phyloP scores from a whole-genome alignment of 1,140 invertebrate genomes.

The Dinoponera quadriceps region DNA sequence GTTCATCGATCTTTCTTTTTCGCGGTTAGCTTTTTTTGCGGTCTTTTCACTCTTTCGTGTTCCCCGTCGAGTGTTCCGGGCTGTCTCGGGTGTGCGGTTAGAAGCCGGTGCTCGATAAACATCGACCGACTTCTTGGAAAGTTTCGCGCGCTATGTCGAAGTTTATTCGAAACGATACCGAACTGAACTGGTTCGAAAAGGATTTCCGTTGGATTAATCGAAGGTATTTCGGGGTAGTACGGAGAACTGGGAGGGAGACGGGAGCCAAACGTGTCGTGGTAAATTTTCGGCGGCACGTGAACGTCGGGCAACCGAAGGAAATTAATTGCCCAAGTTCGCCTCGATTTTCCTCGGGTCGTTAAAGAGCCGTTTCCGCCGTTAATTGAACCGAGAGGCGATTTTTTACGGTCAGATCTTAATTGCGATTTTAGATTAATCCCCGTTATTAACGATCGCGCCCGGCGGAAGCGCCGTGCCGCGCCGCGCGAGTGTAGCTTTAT shows the following conservation, averaged over 20 bases:
- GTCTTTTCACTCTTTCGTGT: neutral
- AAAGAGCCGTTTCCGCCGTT: constrained; percentile 57
- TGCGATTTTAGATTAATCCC: constrained; percentile 65
- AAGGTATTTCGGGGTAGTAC: constrained; percentile 37
- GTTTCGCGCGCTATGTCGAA: constrained; percentile 44
- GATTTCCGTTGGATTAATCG: constrained; percentile 62
- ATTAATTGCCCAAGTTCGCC: constrained; percentile 69
- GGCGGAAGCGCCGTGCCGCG: constrained; percentile 30
- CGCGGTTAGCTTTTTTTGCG: neutral
- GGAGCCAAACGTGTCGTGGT: constrained; percentile 42
- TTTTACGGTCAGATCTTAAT: constrained; percentile 61
- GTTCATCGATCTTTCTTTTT: neutral
- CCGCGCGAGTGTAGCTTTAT: neutral
- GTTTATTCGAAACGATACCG: constrained; percentile 67
- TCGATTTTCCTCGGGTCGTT: constrained; percentile 58
- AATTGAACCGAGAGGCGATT: constrained; percentile 56
- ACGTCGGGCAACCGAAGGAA: constrained; percentile 54
- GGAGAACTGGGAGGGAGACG: neutral
- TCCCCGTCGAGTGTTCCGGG: neutral
- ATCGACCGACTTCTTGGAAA: constrained; percentile 31
- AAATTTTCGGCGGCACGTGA: constrained; percentile 67
- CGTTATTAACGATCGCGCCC: constrained; percentile 48
- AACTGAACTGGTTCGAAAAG: constrained; percentile 10
- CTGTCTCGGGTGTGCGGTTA: neutral
- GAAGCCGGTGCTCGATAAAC: constrained; percentile 6